Conservation (phyloP, 2,113 vertebrate species). For the Pungitius pungitius region DNA sequence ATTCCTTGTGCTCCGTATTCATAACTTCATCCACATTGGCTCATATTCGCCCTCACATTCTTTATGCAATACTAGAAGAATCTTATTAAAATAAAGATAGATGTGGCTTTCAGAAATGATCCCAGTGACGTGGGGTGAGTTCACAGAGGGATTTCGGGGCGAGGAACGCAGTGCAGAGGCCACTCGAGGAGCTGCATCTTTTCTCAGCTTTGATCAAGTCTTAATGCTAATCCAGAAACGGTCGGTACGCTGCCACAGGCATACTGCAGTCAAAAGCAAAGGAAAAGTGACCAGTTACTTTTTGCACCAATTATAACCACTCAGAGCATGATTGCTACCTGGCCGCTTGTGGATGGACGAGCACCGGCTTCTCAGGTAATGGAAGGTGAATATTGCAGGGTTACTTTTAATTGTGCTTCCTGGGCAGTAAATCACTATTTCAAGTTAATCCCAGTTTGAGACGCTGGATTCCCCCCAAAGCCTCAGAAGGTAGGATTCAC, state of each 20-base stretch:
- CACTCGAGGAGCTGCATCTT: background rate
- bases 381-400: constrained; percentile 47
- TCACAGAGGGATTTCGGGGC: too few relatives aligned
- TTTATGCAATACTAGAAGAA: background rate
- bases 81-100: background rate
- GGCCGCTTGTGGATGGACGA: background rate
- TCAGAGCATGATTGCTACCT: constrained; percentile 8
- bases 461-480: constrained; percentile 61
- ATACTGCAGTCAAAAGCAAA: background rate
- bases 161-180: background rate
- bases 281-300: background rate
- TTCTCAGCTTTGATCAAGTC: background rate
- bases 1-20: background rate
- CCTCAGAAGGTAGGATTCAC: constrained; percentile 66
- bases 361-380: constrained; percentile 16
- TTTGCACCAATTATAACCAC: constrained; percentile 30
- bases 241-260: background rate
- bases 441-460: constrained; percentile 70
- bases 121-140: too few relatives aligned
- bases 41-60: background rate
- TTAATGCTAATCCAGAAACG: too few relatives aligned
- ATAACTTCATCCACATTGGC: background rate
- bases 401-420: constrained; percentile 75
- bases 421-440: constrained; percentile 60
- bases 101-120: background rate